A percentile compares a stretch with the other conserved stretches of the same genome.
These are phyloP conservation scores for Ramphastos sulfuratus DNA, from an alignment of 2,113 vertebrate genomes.

Conservation along the genomic window DNA sequence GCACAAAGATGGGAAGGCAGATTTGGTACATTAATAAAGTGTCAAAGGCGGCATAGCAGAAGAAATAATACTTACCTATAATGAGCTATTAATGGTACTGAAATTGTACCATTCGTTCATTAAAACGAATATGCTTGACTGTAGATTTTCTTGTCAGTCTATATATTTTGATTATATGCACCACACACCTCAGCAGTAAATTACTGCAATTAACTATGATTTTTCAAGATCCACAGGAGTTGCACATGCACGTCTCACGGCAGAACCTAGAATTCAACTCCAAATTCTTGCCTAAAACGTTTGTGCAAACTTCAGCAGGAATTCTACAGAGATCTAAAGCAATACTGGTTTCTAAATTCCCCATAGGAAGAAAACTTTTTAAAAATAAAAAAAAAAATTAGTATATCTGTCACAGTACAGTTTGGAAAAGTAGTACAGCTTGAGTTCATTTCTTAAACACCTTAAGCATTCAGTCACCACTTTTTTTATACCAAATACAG, in stretches of 20 bases:
- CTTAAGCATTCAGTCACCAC: background rate
- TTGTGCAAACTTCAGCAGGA: background rate
- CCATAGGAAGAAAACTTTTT: background rate
- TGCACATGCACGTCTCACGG: background rate
- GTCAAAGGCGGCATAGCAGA: background rate
- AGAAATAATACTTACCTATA: background rate
- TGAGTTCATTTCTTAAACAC: conserved; percentile 21
- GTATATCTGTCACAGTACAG: background rate
- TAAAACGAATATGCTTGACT: background rate
- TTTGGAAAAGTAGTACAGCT: background rate
- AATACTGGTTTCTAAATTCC: background rate
- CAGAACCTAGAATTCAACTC: background rate
- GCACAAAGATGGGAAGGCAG: background rate
- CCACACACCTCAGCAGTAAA: conserved; percentile 22
- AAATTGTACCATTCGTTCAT: background rate
- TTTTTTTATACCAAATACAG: background rate
- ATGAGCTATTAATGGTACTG: background rate
- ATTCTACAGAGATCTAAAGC: background rate
- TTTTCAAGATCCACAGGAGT: conserved; percentile 17
- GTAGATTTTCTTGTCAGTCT: conserved; percentile 25
- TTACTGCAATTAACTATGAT: conserved; percentile 34
- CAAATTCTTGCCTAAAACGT: background rate
- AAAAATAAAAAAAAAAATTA: background rate
- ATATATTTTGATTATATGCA: conserved; percentile 35
- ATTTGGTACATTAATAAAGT: background rate